Conservation (phyloP, 2,888 invertebrate genomes). For the Kryphioiulus occultus region DNA sequence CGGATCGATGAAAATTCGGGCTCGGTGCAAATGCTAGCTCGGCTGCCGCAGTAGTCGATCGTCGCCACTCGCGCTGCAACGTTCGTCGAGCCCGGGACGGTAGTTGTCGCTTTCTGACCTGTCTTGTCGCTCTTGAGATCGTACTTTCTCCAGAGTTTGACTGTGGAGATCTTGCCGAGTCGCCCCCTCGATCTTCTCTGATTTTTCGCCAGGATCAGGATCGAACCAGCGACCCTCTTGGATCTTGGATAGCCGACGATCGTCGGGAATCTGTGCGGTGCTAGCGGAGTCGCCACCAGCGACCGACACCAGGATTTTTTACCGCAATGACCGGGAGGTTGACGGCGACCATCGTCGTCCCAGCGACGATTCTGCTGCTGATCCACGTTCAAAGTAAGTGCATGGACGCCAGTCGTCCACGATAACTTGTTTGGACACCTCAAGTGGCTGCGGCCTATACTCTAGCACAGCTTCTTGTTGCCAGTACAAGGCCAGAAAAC, state of each 20-base stretch:
- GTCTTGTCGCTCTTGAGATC: too few species aligned
- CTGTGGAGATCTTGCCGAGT: neutral
- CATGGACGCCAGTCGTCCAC: neutral
- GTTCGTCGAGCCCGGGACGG: neutral
- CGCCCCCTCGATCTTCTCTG: neutral
- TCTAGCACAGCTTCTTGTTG: too few species aligned
- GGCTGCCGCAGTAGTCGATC: neutral
- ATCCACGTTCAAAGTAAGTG: neutral
- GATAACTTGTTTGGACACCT: neutral
- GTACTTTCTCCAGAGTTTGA: too few species aligned
- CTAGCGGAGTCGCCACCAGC: neutral
- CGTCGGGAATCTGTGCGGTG: neutral
- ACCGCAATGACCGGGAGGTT: neutral
- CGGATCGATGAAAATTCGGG: neutral
- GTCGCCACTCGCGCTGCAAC: neutral
- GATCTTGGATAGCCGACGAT: neutral
- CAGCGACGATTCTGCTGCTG: neutral
- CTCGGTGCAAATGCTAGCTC: neutral
- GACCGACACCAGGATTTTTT: neutral
- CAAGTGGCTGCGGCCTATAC: too few species aligned
- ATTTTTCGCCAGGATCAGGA: neutral
- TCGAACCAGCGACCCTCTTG: neutral
- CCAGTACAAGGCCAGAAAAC: too few species aligned
- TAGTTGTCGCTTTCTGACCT: neutral
- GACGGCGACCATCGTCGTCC: neutral